Evolutionary conservation across 2,888 invertebrate species (phyloP), one percentile per base, ranked within the genome.

Genomic region (Machimus atricapillus): DNA sequence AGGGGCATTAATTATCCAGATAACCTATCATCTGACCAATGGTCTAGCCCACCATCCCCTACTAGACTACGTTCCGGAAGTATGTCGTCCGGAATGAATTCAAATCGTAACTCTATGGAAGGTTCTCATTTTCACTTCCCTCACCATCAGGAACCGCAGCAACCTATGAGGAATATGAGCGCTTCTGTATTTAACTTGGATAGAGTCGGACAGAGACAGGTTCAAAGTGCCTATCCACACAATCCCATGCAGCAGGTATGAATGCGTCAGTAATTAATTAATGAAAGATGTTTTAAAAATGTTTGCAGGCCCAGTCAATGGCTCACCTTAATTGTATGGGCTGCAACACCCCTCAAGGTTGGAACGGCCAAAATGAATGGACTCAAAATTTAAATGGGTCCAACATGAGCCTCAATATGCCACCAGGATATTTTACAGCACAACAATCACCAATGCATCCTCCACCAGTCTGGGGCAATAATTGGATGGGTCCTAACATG

Each of bases 291-390:
- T 12, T 40, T 40, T 12, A 37, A 77, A 82, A 85, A 16, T 46
- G 43, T 52, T 86, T 52, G 34, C 16, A 96, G 95, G 95, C 95
- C 0, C 96, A 96, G 90, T 96, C 96, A 0, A 94, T 95, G 94
- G 95, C 95, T 0, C 95, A 96, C 83, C 90, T 96, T 8, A 94
- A 94, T 90, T 95, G 94, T 89, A 94, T 94, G 40, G 93, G 93
- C 78, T 95, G 94, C 89, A 93, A 92, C 89, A 93, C 91, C 87
- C 93, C 92, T 89, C 92, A 91, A 88, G 91, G 91, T 37, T 90
- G 91, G 89, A 90, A 90, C 77, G 87, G 90, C 78, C 89, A 90
- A 79, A 91, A 90, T 86, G 91, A 90, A 3, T 92, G 92, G 92
- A 90, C 89, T 74, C 90, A 91, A 58, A 92, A 91, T 46, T 90